A percentile compares a stretch with the other conserved stretches of the same genome.
Conservation (phyloP, 2,888 invertebrate species). For the Orthosia incerta region DNA sequence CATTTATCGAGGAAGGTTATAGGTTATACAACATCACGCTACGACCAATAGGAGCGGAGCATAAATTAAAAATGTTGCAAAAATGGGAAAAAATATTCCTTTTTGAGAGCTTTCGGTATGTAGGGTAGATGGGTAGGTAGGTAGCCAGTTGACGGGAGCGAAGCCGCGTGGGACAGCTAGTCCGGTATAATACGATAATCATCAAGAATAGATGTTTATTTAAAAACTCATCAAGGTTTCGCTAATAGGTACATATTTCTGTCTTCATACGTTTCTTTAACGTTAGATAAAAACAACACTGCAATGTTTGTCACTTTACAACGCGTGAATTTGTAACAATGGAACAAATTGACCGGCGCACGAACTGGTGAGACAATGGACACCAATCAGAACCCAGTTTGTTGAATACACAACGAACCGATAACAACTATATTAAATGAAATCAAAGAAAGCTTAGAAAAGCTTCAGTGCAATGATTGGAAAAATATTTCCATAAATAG, state of each 20-base stretch:
- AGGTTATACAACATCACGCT: too few relatives aligned
- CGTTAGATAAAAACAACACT: constrained; percentile 46
- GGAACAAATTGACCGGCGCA: constrained; percentile 85
- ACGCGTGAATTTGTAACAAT: constrained; percentile 87
- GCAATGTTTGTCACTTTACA: constrained; percentile 78
- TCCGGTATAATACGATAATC: too few relatives aligned
- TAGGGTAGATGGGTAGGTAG: too few relatives aligned
- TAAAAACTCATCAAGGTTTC: background rate
- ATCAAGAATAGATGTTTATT: background rate
- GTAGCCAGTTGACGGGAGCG: too few relatives aligned
- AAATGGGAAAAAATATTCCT: too few relatives aligned
- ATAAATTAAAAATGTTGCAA: too few relatives aligned
- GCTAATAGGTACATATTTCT: background rate
- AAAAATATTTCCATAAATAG: background rate
- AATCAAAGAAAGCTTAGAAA: constrained; percentile 75
- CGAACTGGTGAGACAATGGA: constrained; percentile 82
- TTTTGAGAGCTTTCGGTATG: too few relatives aligned
- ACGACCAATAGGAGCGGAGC: too few relatives aligned
- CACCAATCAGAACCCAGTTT: constrained; percentile 86
- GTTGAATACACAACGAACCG: constrained; percentile 76
- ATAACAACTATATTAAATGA: constrained; percentile 81
- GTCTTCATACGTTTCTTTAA: background rate
- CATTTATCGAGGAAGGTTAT: too few relatives aligned
- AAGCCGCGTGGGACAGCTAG: too few relatives aligned
- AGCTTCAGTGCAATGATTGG: constrained; percentile 3